Conservation (phyloP, 2,888 invertebrate species). For the Drosophila anomalata region DNA sequence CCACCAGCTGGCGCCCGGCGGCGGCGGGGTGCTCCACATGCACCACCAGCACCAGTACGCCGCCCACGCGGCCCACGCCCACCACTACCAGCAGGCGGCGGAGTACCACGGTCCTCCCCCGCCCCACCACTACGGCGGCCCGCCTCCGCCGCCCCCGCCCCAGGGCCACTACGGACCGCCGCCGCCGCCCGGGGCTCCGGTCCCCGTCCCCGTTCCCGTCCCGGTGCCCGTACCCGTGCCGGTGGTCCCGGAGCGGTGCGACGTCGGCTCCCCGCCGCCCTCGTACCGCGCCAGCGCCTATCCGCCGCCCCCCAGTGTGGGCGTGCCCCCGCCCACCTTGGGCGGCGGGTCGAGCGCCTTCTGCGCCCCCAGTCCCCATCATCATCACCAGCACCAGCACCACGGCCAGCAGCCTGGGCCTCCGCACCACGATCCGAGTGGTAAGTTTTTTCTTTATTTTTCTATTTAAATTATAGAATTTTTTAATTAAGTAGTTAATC, state of each 20-base stretch:
- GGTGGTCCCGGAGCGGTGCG: slow-evolving; percentile 69
- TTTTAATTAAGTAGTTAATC: background rate
- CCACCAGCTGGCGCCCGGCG: slow-evolving; percentile 80
- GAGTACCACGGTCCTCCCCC: slow-evolving; percentile 75
- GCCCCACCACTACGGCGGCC: slow-evolving; percentile 62
- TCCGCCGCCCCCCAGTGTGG: slow-evolving; percentile 55
- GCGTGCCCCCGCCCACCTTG: slow-evolving; percentile 70
- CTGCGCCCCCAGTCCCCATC: slow-evolving; percentile 82
- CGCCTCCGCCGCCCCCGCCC: slow-evolving; percentile 63
- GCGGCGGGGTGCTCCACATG: slow-evolving; percentile 64
- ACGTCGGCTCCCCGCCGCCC: slow-evolving; percentile 78
- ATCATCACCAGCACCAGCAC: slow-evolving; percentile 79
- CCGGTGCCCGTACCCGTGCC: slow-evolving; percentile 39
- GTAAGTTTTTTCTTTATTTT: slow-evolving; percentile 59
- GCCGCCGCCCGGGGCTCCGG: slow-evolving; percentile 49
- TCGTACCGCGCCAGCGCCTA: slow-evolving; percentile 77
- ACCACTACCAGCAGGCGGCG: slow-evolving; percentile 75
- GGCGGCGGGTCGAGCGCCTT: slow-evolving; percentile 83
- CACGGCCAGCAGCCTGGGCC: slow-evolving; percentile 46
- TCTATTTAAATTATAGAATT: background rate
- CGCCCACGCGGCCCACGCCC: slow-evolving; percentile 69
- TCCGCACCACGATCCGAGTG: slow-evolving; percentile 78
- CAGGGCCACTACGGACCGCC: slow-evolving; percentile 35
- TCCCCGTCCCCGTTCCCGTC: slow-evolving; percentile 17
- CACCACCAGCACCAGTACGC: slow-evolving; percentile 80